These are phyloP conservation scores for Hyles vespertilio DNA, from an alignment of 1,140 invertebrate species.

Conservation along the genomic window DNA sequence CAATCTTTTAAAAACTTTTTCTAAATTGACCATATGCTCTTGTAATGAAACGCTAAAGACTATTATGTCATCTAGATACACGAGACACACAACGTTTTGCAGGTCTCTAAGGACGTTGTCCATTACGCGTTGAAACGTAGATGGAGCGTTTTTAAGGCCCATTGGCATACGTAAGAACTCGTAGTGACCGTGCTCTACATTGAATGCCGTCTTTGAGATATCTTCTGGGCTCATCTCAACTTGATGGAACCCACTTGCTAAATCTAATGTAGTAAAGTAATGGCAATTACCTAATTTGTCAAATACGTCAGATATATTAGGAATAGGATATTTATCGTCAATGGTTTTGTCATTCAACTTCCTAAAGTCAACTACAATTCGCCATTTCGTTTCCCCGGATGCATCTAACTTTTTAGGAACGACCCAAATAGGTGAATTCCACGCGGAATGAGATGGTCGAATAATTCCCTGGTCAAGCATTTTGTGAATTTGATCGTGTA, in stretches of 20 bases:
- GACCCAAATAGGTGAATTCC: no score
- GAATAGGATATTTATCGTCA: slow-evolving; percentile 18
- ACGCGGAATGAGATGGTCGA: no score
- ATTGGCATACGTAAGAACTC: slow-evolving; percentile 18
- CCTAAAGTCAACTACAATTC: slow-evolving; percentile 41
- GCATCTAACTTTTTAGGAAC: no score
- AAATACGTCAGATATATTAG: slow-evolving; percentile 11
- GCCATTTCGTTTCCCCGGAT: no score
- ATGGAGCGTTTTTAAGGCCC: slow-evolving; percentile 13
- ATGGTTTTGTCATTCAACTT: slow-evolving; percentile 28
- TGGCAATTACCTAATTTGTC: slow-evolving; percentile 17
- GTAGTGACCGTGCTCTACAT: slow-evolving; percentile 19
- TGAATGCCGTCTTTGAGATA: slow-evolving; percentile 16
- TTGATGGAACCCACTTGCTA: slow-evolving; percentile 19
- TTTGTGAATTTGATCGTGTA: no score
- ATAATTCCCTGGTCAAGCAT: no score
- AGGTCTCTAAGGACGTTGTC: slow-evolving; percentile 19
- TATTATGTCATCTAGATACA: slow-evolving; percentile 74
- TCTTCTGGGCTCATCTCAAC: slow-evolving; percentile 10
- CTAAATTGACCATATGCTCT: no score
- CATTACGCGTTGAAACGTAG: slow-evolving; percentile 18
- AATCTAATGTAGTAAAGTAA: slow-evolving; percentile 14
- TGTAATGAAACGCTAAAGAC: no score
- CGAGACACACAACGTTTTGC: slow-evolving; percentile 17
- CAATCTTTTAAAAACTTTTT: slow-evolving; percentile 42